A percentile compares a stretch with the other conserved stretches of the same genome.
phyloP scores from a whole-genome alignment of 2,113 vertebrate species.

The Nestor notabilis region DNA sequence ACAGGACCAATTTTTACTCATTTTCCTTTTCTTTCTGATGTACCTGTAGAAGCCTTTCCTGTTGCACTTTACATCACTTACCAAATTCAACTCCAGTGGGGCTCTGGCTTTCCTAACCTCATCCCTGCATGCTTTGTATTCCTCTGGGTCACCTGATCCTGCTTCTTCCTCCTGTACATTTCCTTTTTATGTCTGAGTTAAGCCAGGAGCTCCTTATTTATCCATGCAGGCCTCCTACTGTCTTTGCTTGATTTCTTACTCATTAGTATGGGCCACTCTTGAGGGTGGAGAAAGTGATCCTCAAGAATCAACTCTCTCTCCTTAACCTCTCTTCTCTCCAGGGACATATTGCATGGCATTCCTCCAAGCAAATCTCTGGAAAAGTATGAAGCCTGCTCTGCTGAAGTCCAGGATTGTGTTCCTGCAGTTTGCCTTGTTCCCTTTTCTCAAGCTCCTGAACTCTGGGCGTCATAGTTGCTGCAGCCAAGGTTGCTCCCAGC shows the following conservation, averaged over 20 bases:
- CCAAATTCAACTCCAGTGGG: neutral
- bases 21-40: neutral
- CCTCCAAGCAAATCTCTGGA: neutral
- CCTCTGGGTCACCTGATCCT: neutral
- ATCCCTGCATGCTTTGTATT: neutral
- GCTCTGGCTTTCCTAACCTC: neutral
- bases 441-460: neutral
- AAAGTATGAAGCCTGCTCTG: neutral
- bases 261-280: neutral
- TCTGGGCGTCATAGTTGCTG: neutral
- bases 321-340: neutral
- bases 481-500: neutral
- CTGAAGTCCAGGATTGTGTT: neutral
- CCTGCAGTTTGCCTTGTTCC: neutral
- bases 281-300: neutral
- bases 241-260: neutral
- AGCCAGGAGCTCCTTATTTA: neutral
- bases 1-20: neutral
- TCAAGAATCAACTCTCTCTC: neutral
- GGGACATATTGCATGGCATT: neutral
- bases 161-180: neutral
- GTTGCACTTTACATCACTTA: neutral
- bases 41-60: neutral
- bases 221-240: neutral
- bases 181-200: neutral